Evolutionary conservation across 64 coral and sea anemone species (phyloP), one percentile per base, ranked within the genome.

Genomic region (Dendrophyllia cribrosa): DNA sequence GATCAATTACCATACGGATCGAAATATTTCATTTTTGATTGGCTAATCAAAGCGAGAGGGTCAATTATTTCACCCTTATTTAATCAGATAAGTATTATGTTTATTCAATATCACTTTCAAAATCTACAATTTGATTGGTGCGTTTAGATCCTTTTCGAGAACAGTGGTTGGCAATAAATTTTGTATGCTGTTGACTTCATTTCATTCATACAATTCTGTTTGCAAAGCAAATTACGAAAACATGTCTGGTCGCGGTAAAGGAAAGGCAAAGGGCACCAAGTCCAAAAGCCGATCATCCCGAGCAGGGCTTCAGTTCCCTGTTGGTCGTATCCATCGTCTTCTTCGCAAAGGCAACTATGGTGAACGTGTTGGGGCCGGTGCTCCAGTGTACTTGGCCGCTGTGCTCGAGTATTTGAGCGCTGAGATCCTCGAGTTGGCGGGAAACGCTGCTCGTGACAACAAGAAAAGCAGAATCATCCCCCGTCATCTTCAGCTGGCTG

Each of bases 231-330:
- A 56, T 12, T 56, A 9, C 12, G 7, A 70, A 34, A 93, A 11
- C 0, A 94, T 94, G 92, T 94, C 92, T 94, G 92, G 92, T 63
- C 86, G 92, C 80, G 92, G 92, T 60, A 94, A 94, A 89, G 92
- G 92, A 10, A 94, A 94, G 74, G 86, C 92, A 0, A 94, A 94
- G 58, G 92, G 92, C 82, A 80, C 43, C 13, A 94, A 94, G 43
- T 94, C 92, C 0, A 94, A 94, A 67, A 89, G 66, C 23, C 92
- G 92, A 61, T 94, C 92, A 75, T 83, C 76, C 47, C 86, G 92
- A 51, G 92, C 92, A 55, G 92, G 92, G 67, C 67, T 70, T 70
- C 67, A 70, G 24, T 70, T 70, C 67, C 67, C 67, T 25, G 67
- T 70, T 26, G 67, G 67, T 70, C 67, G 67, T 70, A 70, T 70